phyloP scores from a whole-genome alignment of 1,140 invertebrate genomes.

The Acromyrmex heyeri region DNA sequence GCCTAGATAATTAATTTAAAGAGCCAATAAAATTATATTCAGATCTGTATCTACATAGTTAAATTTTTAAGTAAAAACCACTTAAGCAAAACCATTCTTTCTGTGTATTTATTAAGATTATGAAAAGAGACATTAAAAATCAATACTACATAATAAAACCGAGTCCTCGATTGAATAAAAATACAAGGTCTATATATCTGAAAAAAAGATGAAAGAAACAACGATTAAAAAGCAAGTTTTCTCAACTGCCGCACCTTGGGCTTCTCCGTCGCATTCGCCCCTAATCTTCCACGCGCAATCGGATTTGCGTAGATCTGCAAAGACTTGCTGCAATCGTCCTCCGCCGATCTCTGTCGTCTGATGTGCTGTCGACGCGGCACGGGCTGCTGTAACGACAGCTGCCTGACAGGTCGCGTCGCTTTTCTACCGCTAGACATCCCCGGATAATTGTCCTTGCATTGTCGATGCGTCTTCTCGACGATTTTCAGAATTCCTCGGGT shows the following conservation, averaged over 20 bases:
- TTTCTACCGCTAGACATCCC: slow-evolving; percentile 64
- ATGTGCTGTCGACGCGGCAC: slow-evolving; percentile 76
- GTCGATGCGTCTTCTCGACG: background rate
- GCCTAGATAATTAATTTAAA: background rate
- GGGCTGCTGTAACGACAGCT: slow-evolving; percentile 82
- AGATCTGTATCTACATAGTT: too few relatives aligned
- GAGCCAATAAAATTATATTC: background rate
- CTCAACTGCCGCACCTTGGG: slow-evolving; percentile 62
- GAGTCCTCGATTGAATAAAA: background rate
- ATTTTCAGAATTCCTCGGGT: background rate
- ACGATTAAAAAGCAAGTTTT: background rate
- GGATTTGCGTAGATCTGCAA: slow-evolving; percentile 71
- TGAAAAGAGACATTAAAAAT: background rate
- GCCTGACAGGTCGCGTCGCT: slow-evolving; percentile 76
- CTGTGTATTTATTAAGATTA: background rate
- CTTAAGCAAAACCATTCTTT: background rate
- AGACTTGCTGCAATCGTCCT: slow-evolving; percentile 77
- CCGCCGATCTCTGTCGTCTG: slow-evolving; percentile 83
- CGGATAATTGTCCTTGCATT: background rate
- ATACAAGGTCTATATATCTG: background rate
- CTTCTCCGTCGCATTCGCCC: slow-evolving; percentile 62
- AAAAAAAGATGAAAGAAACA: background rate
- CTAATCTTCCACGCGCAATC: slow-evolving; percentile 45
- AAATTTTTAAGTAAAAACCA: too few relatives aligned
- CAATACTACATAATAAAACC: background rate